These are phyloP conservation scores for Gallirallus australis DNA, from an alignment of 2,797 vertebrate species.

Conservation along the genomic window DNA sequence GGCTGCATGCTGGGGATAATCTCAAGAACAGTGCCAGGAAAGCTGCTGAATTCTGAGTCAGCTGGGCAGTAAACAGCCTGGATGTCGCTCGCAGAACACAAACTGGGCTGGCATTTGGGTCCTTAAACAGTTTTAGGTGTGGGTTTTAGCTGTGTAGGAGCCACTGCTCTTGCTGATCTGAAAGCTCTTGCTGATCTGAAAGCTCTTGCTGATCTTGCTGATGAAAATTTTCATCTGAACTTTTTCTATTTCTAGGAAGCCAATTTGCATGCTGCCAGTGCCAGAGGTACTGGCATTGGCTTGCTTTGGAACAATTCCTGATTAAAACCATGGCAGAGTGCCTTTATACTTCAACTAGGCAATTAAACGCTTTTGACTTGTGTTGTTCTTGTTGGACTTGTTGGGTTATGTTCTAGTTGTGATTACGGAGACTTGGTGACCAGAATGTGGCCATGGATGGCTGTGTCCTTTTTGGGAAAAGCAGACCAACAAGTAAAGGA, in stretches of 20 bases:
- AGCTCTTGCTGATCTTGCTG: no score
- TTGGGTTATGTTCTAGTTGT: no score
- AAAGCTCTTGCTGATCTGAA: no score
- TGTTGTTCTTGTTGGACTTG: no score
- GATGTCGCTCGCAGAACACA: neutral
- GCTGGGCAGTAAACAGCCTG: neutral
- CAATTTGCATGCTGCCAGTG: neutral
- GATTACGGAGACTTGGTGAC: no score
- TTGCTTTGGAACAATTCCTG: neutral
- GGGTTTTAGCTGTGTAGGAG: neutral
- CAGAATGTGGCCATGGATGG: no score
- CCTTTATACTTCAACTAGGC: neutral
- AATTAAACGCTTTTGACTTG: neutral
- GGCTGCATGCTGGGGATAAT: neutral
- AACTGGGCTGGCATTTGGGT: neutral
- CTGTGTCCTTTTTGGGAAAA: no score
- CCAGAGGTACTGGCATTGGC: neutral
- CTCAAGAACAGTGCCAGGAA: neutral
- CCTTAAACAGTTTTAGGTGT: neutral
- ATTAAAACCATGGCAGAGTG: neutral
- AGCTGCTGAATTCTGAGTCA: neutral
- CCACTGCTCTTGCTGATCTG: neutral
- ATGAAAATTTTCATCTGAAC: neutral
- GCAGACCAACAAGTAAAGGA: no score
- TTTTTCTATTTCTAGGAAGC: neutral